Evolutionary conservation across 2,888 invertebrate species (phyloP).

Genomic region (Hirtodrosophila alboralis): DNA sequence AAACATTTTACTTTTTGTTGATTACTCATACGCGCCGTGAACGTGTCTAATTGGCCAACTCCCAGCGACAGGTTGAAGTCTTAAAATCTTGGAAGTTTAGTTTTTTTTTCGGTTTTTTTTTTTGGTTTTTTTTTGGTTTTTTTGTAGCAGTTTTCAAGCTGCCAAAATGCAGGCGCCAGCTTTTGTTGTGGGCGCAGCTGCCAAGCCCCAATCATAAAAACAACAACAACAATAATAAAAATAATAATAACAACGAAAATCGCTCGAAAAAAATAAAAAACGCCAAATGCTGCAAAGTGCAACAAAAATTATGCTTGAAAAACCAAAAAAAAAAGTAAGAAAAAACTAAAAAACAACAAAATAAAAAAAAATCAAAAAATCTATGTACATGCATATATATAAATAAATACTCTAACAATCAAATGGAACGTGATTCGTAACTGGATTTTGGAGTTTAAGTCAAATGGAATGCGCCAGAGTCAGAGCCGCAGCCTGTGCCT

Average conservation of each 20-base stretch:
- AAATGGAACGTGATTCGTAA: conserved; percentile 66
- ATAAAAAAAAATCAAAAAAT: too few species aligned
- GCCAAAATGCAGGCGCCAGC: conserved; percentile 55
- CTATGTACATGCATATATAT: too few species aligned
- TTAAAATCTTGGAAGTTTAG: conserved; percentile 25
- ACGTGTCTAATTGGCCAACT: conserved; percentile 71
- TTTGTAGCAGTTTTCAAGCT: conserved; percentile 9
- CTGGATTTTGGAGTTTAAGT: conserved; percentile 48
- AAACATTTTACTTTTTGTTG: conserved; percentile 67
- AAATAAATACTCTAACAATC: too few species aligned
- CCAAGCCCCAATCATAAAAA: conserved; percentile 38
- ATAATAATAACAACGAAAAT: conserved; percentile 17
- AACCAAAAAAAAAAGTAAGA: conserved; percentile 22
- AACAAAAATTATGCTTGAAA: conserved; percentile 52
- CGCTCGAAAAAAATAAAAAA: conserved; percentile 19
- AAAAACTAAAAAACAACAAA: conserved; percentile 24
- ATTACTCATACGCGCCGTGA: conserved; percentile 64
- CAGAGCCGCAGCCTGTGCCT: conserved; percentile 32
- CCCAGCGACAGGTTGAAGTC: conserved; percentile 66
- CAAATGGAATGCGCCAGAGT: conserved; percentile 40
- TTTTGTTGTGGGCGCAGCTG: conserved; percentile 52
- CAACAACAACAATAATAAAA: conserved; percentile 17
- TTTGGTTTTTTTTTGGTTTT: conserved; percentile 5
- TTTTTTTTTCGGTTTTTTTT: conserved; percentile 33
- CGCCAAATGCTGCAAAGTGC: conserved; percentile 53